Evolutionary conservation across 2,888 invertebrate species (phyloP).

Genomic region (Hypsopygia costalis): DNA sequence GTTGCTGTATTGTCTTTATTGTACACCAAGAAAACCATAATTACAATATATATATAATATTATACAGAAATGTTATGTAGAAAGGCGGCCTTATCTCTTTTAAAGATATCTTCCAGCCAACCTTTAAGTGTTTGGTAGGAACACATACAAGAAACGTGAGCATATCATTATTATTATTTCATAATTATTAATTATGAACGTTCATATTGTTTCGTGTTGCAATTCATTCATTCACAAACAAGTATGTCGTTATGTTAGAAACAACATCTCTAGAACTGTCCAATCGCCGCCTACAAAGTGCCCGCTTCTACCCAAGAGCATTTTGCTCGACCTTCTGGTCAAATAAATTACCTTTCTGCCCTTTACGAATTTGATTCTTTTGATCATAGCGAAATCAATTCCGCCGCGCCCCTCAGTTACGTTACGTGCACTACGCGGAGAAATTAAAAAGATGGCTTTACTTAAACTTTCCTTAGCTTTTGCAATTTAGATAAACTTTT

Average conservation of each 20-base stretch:
- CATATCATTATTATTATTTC: no score
- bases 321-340: constrained; percentile 43
- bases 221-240: background rate
- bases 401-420: constrained; percentile 43
- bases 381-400: constrained; percentile 65
- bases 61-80: no score
- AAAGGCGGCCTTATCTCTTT: no score
- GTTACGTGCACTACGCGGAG: constrained; percentile 13
- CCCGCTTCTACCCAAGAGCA: constrained; percentile 22
- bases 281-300: background rate
- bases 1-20: no score
- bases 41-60: no score
- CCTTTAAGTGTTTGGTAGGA: no score
- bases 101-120: no score
- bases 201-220: constrained; percentile 1
- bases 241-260: no score
- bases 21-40: no score
- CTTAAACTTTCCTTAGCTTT: background rate
- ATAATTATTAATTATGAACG: no score
- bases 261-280: no score
- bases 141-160: no score
- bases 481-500: background rate
- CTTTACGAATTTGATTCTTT: constrained; percentile 64
- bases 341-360: constrained; percentile 60
- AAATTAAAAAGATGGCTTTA: constrained; percentile 14